Percentiles rank a stretch among this genome's conserved stretches.
These are phyloP conservation scores for Paratrypauchen microcephalus DNA, from an alignment of 2,797 vertebrate genomes.

Conservation along the genomic window DNA sequence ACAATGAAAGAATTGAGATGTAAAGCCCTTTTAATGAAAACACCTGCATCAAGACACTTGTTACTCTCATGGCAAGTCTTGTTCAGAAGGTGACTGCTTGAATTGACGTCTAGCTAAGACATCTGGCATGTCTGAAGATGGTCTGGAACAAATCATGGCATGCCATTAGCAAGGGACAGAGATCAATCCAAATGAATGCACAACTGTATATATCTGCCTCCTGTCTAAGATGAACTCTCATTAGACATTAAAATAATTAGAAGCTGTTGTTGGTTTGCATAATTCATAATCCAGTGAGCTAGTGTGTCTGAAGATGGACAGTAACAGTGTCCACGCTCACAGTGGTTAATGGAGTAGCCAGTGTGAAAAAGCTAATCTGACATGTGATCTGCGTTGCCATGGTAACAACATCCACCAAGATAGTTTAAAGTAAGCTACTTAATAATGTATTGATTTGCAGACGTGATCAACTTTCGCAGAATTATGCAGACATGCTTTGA, in stretches of 20 bases:
- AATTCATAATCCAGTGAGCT: not conserved
- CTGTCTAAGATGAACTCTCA: not conserved
- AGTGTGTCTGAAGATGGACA: not conserved
- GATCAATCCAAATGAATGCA: conserved; percentile 7
- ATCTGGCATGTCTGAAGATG: conserved; percentile 77
- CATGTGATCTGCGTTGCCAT: conserved; percentile 54
- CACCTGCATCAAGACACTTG: not conserved
- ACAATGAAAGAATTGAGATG: not conserved
- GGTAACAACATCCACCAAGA: conserved; percentile 53
- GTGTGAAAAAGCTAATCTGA: conserved; percentile 36
- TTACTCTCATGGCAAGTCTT: conserved; percentile 60
- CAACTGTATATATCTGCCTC: not conserved
- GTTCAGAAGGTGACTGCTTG: conserved; percentile 63
- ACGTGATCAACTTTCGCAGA: not conserved
- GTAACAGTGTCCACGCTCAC: conserved; percentile 6
- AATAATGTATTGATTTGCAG: not conserved
- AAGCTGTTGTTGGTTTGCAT: not conserved
- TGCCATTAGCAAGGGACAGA: conserved; percentile 8
- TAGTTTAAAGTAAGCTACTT: conserved; percentile 11
- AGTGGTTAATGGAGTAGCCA: conserved; percentile 14
- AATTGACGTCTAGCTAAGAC: conserved; percentile 71
- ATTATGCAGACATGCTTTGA: not conserved
- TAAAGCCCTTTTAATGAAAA: not conserved
- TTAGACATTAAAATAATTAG: not conserved
- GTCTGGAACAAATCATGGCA: conserved; percentile 62